A percentile compares a stretch with the other conserved stretches of the same genome.
Evolutionary conservation across 2,113 vertebrate species (phyloP).

Genomic region (Prochilodus magdalenae): DNA sequence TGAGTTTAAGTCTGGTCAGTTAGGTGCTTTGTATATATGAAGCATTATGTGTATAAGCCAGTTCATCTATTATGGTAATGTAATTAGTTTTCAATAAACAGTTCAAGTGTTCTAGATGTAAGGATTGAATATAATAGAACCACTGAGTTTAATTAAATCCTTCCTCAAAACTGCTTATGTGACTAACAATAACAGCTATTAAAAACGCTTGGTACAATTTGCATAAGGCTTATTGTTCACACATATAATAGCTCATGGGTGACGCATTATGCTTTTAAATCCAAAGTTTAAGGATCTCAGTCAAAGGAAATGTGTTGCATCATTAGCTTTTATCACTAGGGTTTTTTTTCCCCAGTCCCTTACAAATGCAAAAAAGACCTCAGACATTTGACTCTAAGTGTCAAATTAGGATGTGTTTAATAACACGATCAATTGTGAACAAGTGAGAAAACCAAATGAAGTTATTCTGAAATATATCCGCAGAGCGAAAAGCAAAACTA

Average conservation of each 20-base stretch:
- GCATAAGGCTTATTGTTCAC: neutral
- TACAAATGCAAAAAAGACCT: neutral
- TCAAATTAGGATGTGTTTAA: neutral
- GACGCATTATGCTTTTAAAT: neutral
- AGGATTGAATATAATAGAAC: neutral
- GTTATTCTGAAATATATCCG: neutral
- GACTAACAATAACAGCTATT: neutral
- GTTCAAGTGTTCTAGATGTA: neutral
- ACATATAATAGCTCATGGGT: neutral
- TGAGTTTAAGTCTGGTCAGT: no score
- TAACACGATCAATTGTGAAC: conserved; percentile 9
- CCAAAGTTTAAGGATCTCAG: neutral
- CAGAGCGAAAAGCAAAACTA: conserved; percentile 5
- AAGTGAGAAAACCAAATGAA: neutral
- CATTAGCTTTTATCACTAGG: neutral
- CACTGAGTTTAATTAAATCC: neutral
- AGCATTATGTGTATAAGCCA: no score
- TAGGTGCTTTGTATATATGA: no score
- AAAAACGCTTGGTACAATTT: neutral
- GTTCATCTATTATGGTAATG: no score
- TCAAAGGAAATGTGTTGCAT: neutral
- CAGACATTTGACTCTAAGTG: conserved; percentile 4
- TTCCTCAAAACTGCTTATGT: neutral
- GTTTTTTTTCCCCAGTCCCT: neutral
- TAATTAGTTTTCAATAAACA: no score